Evolutionary conservation across 2,888 invertebrate genomes (phyloP).

Genomic region (Polietes domitor): DNA sequence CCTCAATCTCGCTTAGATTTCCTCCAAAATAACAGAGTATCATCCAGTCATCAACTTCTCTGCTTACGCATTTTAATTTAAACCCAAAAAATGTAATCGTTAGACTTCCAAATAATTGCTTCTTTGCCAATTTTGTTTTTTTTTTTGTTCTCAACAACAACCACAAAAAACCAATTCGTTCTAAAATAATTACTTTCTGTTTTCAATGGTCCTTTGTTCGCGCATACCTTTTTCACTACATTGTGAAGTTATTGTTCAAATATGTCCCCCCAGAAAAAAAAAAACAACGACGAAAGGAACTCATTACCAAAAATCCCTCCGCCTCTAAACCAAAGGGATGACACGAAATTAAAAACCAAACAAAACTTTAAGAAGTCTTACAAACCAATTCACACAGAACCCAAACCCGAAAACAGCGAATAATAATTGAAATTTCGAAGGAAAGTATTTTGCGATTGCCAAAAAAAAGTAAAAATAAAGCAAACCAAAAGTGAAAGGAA

Average conservation of each 20-base stretch:
- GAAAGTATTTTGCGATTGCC: conserved; percentile 4
- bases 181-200: conserved; percentile 54
- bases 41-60: no score
- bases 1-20: no score
- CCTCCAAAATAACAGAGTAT: no score
- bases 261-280: background rate
- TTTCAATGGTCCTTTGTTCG: conserved; percentile 55
- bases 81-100: background rate
- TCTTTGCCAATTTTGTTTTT: background rate
- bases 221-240: conserved; percentile 50
- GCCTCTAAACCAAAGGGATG: conserved; percentile 58
- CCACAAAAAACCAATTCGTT: background rate
- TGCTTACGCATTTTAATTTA: background rate
- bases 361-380: conserved; percentile 45
- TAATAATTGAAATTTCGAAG: conserved; percentile 30
- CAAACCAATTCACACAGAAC: conserved; percentile 27
- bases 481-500: background rate
- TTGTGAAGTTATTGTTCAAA: conserved; percentile 41
- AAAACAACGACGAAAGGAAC: background rate
- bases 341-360: conserved; percentile 41
- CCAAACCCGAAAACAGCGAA: background rate
- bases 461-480: background rate
- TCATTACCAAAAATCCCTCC: conserved; percentile 55
- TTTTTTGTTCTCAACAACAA: background rate
- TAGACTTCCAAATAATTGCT: conserved; percentile 1